Evolutionary conservation across 2,113 vertebrate genomes (phyloP), one percentile per base, ranked within the genome.

Genomic region (Saguinus imperator): DNA sequence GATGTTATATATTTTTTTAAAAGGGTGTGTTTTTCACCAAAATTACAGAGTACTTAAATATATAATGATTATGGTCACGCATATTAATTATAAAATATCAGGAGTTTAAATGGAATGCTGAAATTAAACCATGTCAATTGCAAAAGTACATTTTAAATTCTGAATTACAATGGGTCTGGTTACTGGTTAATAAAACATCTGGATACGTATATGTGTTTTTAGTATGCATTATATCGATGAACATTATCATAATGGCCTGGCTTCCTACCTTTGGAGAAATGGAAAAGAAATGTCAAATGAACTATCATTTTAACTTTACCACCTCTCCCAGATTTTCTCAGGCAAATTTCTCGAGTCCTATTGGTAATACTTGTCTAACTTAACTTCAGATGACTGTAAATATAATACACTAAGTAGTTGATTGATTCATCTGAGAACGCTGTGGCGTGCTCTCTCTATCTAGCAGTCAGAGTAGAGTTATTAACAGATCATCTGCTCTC

Each of bases 301-400:
- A 70, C 50, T 64, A 35, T 48, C 37, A 37, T 91, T 95, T 86
- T 79, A 52, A 83, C n/a, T 89, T 88, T 45, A 57, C 73, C 83
- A 27, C 52, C 50, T 92, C 25, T 81, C 76, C 77, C 37, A 87
- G 89, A 50, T 85, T 91, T 82, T 83, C 88, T 90, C 52, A 70
- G 84, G 84, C 87, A 79, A 2, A 72, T 76, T 85, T 94, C 35
- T 89, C 37, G 45, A 81, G 84, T 86, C 75, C 70, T 73, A 89
- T 92, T 92, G 58, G 84, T 82, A 90, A 70, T 57, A 82, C 50
- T 96, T 55, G 40, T 86, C 48, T 86, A 86, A 80, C 43, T 77
- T 90, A 82, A 91, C 94, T 96, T 96, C 55, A 95, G 11, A 93
- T 95, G 87, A 88, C n/a, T 79, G 35, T 96, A 68, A 97, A 57